Conservation (phyloP, 2,888 invertebrate genomes). For the Sicus ferrugineus region DNA sequence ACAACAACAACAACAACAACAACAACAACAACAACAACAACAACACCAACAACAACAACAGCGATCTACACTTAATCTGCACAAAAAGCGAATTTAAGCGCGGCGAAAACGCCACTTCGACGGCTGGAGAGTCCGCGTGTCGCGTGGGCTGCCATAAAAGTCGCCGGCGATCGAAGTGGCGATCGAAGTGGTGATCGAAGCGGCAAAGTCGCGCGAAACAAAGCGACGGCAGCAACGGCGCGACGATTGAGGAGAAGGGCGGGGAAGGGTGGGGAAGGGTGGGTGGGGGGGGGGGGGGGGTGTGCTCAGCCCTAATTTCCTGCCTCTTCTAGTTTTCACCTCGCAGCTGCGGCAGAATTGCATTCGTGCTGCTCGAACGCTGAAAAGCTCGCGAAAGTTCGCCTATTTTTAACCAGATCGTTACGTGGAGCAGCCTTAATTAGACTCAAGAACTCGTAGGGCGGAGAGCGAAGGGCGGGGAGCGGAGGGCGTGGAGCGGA, state of each 20-base stretch:
- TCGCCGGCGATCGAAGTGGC: background rate
- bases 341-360: too few species aligned
- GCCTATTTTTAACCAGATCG: constrained; percentile 28
- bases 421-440: background rate
- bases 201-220: background rate
- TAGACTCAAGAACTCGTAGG: background rate
- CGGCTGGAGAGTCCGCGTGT: background rate
- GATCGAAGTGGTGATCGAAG: too few species aligned
- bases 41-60: background rate
- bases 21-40: background rate
- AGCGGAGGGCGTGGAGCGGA: background rate
- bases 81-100: constrained; percentile 15
- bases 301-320: constrained; percentile 32
- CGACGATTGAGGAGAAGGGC: background rate
- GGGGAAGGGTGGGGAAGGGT: background rate
- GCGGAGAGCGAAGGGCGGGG: background rate
- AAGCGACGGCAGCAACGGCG: background rate
- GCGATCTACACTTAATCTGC: constrained; percentile 16
- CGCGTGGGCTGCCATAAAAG: constrained; percentile 18
- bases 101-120: background rate
- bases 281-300: background rate
- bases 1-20: background rate
- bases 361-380: background rate
- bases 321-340: too few species aligned
- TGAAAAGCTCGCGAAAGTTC: constrained; percentile 30